phyloP scores from a whole-genome alignment of 2,797 vertebrate genomes.

The Silurus lanzhouensis region DNA sequence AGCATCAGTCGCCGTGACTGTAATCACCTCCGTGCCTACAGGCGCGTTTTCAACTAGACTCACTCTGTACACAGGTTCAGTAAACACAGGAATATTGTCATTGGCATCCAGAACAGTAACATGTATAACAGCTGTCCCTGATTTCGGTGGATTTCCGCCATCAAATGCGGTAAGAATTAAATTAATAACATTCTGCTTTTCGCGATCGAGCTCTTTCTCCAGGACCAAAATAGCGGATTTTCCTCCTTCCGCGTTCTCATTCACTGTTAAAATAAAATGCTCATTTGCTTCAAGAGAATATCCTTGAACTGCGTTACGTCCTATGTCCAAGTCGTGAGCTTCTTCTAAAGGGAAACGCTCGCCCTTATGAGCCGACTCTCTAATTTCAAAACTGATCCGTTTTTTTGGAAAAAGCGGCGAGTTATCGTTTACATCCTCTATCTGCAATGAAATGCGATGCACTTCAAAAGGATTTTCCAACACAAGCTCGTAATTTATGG shows the following conservation, averaged over 20 bases:
- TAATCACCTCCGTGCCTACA: neutral
- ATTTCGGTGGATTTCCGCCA: constrained; percentile 35
- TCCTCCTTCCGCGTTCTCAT: too few relatives aligned
- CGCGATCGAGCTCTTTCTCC: too few relatives aligned
- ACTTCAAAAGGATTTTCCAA: constrained; percentile 55
- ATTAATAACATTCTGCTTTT: too few relatives aligned
- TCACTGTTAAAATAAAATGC: too few relatives aligned
- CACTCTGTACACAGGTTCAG: neutral
- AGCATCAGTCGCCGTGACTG: constrained; percentile 8
- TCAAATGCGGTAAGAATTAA: constrained; percentile 63
- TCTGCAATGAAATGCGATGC: constrained; percentile 58
- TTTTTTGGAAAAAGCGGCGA: constrained; percentile 64
- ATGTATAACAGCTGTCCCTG: constrained; percentile 15
- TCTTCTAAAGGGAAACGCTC: neutral
- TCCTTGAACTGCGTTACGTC: too few relatives aligned
- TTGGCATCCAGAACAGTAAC: constrained; percentile 35
- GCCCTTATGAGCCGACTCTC: constrained; percentile 52
- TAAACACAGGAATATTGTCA: constrained; percentile 23
- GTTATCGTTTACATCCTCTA: constrained; percentile 69
- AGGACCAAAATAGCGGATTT: too few relatives aligned
- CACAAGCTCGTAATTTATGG: too few relatives aligned
- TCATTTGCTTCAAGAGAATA: too few relatives aligned
- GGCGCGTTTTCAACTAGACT: neutral
- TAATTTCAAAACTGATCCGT: constrained; percentile 63
- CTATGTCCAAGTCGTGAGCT: neutral